Evolutionary conservation across 2,888 invertebrate species (phyloP).

Genomic region (Mythimna ferrago): DNA sequence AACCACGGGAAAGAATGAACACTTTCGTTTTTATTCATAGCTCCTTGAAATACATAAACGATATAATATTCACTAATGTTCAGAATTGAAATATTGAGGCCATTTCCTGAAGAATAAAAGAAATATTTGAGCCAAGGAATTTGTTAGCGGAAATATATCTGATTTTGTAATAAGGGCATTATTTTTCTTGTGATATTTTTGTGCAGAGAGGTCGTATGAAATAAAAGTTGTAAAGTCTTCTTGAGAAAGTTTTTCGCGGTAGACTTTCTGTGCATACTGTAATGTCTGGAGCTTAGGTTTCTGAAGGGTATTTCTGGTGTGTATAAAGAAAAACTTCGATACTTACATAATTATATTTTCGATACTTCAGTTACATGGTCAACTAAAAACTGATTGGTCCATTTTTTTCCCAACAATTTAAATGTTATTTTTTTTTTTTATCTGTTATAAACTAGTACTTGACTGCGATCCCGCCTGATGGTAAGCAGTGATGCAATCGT

Average conservation of each 20-base stretch:
- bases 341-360: too few species aligned
- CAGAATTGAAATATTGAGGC: constrained; percentile 38
- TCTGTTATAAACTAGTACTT: too few species aligned
- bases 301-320: too few species aligned
- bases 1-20: constrained; percentile 8
- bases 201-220: neutral
- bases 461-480: too few species aligned
- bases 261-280: neutral
- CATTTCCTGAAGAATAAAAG: constrained; percentile 31
- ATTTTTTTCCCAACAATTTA: too few species aligned
- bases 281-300: too few species aligned
- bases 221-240: constrained; percentile 3
- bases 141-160: constrained; percentile 32
- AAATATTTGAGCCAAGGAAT: constrained; percentile 32
- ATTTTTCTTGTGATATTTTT: constrained; percentile 3
- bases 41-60: constrained; percentile 27
- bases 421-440: too few species aligned
- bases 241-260: neutral
- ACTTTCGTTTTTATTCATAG: constrained; percentile 26
- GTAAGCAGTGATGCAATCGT: too few species aligned
- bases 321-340: too few species aligned
- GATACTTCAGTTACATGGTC: too few species aligned
- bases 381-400: too few species aligned
- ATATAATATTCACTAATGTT: constrained; percentile 31
- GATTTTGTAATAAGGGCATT: constrained; percentile 15